Conservation (phyloP, 2,113 vertebrate species). For the Dipodomys ordii region DNA sequence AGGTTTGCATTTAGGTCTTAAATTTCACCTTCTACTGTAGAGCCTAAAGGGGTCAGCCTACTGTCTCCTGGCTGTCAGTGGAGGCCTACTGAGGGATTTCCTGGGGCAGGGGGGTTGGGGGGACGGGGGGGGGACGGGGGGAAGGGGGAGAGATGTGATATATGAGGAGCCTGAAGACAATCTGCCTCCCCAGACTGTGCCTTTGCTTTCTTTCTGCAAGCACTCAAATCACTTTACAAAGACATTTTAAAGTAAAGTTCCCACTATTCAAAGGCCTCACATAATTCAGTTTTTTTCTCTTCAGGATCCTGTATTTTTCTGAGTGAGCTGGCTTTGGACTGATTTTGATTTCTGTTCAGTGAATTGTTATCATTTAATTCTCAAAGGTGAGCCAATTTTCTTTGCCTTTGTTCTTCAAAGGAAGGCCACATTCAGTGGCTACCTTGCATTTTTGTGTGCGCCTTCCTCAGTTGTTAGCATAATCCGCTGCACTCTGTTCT, state of each 20-base stretch:
- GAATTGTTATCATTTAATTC: conserved; percentile 57
- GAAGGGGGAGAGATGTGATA: neutral
- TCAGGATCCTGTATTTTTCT: conserved; percentile 64
- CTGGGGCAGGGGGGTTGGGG: neutral
- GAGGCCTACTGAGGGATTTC: neutral
- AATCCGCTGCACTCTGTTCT: conserved; percentile 12
- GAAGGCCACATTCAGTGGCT: neutral
- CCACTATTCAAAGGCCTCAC: conserved; percentile 55
- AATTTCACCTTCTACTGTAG: neutral
- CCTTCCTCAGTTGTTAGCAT: neutral
- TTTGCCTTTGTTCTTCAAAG: conserved; percentile 75
- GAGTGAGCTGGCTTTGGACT: conserved; percentile 45
- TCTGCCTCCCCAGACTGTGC: neutral
- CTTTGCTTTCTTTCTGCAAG: neutral
- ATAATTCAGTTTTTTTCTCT: conserved; percentile 43
- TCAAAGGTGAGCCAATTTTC: conserved; percentile 60
- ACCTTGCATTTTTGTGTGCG: conserved; percentile 33
- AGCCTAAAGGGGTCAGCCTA: fast-evolving
- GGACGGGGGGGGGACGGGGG: fast-evolving
- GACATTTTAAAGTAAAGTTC: conserved; percentile 56
- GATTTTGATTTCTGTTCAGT: conserved; percentile 63
- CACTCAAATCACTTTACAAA: conserved; percentile 25
- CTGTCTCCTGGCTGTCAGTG: neutral
- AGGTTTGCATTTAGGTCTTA: neutral
- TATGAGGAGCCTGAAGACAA: neutral